Percentiles rank a stretch among this genome's conserved stretches.
Conservation (phyloP, 2,888 invertebrate genomes). For the Biston betularia region DNA sequence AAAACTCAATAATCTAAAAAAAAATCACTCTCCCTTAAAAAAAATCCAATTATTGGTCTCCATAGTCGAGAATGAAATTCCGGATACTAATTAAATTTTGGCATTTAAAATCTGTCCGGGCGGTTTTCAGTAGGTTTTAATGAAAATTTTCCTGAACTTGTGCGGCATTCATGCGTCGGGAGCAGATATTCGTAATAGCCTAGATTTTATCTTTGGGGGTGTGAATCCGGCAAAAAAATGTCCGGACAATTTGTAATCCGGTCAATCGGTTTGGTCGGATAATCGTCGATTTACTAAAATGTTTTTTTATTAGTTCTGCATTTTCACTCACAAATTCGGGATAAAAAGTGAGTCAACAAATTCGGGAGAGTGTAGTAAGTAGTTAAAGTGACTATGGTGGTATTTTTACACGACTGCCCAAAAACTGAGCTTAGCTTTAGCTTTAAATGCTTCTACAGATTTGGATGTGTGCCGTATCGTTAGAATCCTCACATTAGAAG, state of each 20-base stretch:
- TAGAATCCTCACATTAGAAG: no score
- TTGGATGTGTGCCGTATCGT: no score
- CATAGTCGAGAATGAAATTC: constrained; percentile 41
- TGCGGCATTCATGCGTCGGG: constrained; percentile 34
- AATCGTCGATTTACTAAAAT: not conserved
- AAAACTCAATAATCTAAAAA: no score
- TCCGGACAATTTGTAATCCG: not conserved
- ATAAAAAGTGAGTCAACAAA: no score
- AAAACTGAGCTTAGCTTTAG: no score
- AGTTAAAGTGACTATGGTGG: no score
- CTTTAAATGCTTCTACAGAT: no score
- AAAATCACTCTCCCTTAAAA: no score
- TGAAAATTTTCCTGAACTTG: constrained; percentile 41
- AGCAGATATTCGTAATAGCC: constrained; percentile 39
- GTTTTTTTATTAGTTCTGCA: not conserved
- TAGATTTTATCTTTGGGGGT: constrained; percentile 28
- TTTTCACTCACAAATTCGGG: no score
- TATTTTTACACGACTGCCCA: no score
- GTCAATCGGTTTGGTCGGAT: not conserved
- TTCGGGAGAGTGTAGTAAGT: no score
- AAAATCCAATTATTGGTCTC: constrained; percentile 45
- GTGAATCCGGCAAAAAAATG: not conserved
- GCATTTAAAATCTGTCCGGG: constrained; percentile 53
- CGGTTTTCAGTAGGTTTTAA: constrained; percentile 35
- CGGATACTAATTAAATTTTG: constrained; percentile 55